Evolutionary conservation across 2,888 invertebrate species (phyloP).

Genomic region (Patella caerulea): DNA sequence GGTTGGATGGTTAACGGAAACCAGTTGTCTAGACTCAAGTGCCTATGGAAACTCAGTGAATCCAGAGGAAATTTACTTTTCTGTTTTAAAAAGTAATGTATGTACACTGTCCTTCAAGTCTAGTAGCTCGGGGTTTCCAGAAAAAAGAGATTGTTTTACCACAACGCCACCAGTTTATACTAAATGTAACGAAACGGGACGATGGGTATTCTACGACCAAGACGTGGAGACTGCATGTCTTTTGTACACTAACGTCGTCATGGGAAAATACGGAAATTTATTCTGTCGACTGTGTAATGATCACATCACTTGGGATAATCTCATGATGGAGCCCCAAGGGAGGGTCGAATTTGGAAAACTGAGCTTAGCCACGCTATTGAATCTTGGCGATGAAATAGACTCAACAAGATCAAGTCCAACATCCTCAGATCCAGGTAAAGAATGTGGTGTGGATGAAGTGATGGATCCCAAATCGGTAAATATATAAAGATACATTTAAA

Average conservation of each 20-base stretch:
- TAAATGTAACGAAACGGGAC: slow-evolving; percentile 34
- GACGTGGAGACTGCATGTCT: slow-evolving; percentile 30
- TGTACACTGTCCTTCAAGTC: slow-evolving; percentile 6
- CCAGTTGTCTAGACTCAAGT: neutral
- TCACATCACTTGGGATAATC: neutral
- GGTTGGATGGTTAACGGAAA: slow-evolving; percentile 1
- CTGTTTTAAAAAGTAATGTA: neutral
- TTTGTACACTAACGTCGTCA: slow-evolving; percentile 24
- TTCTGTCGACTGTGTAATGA: slow-evolving; percentile 38
- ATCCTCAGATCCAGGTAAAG: neutral
- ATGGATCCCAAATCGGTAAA: neutral
- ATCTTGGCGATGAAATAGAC: neutral
- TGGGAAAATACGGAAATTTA: slow-evolving; percentile 28
- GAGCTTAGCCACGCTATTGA: slow-evolving; percentile 19
- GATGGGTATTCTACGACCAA: slow-evolving; percentile 25
- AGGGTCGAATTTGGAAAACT: neutral
- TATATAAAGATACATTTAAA: too few relatives aligned
- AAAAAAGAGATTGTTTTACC: neutral
- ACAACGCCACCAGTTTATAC: slow-evolving; percentile 8
- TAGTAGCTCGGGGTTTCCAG: neutral
- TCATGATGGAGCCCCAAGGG: neutral
- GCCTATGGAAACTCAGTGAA: neutral
- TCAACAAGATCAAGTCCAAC: neutral
- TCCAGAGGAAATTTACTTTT: slow-evolving; percentile 13
- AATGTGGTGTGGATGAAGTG: neutral